Evolutionary conservation across 2,888 invertebrate species (phyloP), one percentile per base, ranked within the genome.

Genomic region (Plagodis pulveraria): DNA sequence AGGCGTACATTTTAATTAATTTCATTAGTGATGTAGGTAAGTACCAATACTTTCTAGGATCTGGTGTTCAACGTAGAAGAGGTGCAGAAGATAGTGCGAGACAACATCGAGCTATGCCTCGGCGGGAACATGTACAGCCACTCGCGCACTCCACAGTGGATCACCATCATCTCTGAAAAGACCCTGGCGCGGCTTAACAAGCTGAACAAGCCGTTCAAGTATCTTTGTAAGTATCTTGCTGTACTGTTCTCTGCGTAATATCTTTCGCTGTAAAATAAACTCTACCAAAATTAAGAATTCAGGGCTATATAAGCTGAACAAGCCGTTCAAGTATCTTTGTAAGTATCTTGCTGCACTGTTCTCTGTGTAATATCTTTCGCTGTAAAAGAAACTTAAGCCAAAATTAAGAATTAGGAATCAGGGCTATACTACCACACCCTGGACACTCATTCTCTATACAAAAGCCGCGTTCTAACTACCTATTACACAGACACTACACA

Each of bases 161-260:
- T 96, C 64, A 94, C 95, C 35, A 90, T 94, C 46, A 95, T 97
- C 45, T 96, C 96, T 0, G 97, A 97, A 76, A 95, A 95, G 74
- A 96, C 96, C 56, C 85, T 97, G 49, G 89, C 94, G 50, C 94
- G 95, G 63, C 88, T 97, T 8, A 96, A 95, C 72, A 96, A 96
- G 79, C 86, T 96, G 55, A 95, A 96, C 75, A 96, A 96, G 78
- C 96, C 96, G 38, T 97, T 96, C 84, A 97, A 97, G 88, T 97
- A 97, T 81, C 87, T 92, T 33, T n/a, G 92, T 91, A 78, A 81
- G 96, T 22, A 22, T 22, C 22, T 2, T 22, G 22, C 22, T 22
- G 22, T 4, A 22, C 22, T 22, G 1, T 4, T 22, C 22, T 22
- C 22, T 22, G 22, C n/a, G n/a, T n/a, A n/a, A n/a, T n/a, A n/a